Conservation (phyloP, 1,140 invertebrate genomes). For the Drosophila bipectinata region DNA sequence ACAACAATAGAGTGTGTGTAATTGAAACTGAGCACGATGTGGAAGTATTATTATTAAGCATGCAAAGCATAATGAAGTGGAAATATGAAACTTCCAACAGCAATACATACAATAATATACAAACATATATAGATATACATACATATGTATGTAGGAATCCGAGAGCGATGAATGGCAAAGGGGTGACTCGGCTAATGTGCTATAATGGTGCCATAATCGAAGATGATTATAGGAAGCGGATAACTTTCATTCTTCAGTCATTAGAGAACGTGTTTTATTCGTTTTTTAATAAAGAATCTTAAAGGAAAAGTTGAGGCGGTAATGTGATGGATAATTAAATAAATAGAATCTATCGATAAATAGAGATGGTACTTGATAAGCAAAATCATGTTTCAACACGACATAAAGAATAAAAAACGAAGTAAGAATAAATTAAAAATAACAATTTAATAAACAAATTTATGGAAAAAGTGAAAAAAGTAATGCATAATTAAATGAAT, state of each 20-base stretch:
- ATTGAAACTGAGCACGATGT: slow-evolving; percentile 80
- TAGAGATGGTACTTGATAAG: too few species aligned
- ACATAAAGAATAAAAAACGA: too few species aligned
- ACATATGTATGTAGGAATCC: too few species aligned
- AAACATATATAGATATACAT: too few species aligned
- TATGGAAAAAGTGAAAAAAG: too few species aligned
- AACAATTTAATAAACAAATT: too few species aligned
- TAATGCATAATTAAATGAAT: too few species aligned
- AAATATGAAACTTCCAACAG: slow-evolving; percentile 69
- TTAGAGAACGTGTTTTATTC: slow-evolving; percentile 29
- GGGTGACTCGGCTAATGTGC: slow-evolving; percentile 61
- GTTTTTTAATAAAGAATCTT: slow-evolving; percentile 16
- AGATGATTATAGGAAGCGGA: slow-evolving; percentile 50
- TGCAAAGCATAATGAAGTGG: slow-evolving; percentile 81
- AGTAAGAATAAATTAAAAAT: too few species aligned
- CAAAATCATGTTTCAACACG: too few species aligned
- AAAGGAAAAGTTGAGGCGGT: not conserved
- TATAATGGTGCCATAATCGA: slow-evolving; percentile 56
- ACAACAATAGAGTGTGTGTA: slow-evolving; percentile 57
- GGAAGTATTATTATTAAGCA: slow-evolving; percentile 82
- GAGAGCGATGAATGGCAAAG: slow-evolving; percentile 2
- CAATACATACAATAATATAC: slow-evolving; percentile 8
- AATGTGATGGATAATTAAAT: too few species aligned
- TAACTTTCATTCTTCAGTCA: slow-evolving; percentile 35
- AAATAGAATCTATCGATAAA: too few species aligned